Evolutionary conservation across 2,797 vertebrate species (phyloP).

Genomic region (Nasua narica): DNA sequence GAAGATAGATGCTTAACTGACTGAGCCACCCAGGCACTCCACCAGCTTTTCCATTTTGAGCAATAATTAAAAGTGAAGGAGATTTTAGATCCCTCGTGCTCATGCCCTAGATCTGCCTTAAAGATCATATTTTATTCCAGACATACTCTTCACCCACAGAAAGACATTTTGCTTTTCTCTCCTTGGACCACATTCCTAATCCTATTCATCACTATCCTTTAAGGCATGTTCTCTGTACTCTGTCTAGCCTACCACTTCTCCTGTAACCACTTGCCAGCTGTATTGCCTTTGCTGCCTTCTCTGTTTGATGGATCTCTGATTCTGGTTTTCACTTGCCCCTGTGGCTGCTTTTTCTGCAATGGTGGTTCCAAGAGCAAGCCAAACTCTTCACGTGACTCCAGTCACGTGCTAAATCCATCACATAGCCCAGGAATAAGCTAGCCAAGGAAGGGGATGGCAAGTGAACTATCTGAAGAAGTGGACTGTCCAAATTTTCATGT

Average conservation of each 20-base stretch:
- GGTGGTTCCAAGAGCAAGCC: not conserved
- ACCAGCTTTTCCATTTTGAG: slow-evolving; percentile 25
- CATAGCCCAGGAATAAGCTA: not conserved
- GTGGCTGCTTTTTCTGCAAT: not conserved
- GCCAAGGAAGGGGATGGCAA: not conserved
- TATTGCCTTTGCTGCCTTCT: not conserved
- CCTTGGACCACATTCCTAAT: not conserved
- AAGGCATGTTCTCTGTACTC: not conserved
- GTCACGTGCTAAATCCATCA: not conserved
- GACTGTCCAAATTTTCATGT: not conserved
- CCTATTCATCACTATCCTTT: not conserved
- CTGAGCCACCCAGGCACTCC: not conserved
- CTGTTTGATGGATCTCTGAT: not conserved
- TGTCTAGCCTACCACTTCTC: not conserved
- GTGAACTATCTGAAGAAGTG: not conserved
- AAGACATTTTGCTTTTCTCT: not conserved
- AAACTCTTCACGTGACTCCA: not conserved
- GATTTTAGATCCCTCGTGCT: not conserved
- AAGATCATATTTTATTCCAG: not conserved
- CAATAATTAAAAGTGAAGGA: not conserved
- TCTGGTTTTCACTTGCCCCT: not conserved
- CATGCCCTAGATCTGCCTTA: not conserved
- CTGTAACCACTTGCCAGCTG: not conserved
- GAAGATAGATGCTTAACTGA: not conserved
- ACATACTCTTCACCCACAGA: not conserved